Percentiles rank a stretch among this genome's conserved stretches.
Evolutionary conservation across 2,797 vertebrate genomes (phyloP).

Genomic region (Amazonetta brasiliensis): DNA sequence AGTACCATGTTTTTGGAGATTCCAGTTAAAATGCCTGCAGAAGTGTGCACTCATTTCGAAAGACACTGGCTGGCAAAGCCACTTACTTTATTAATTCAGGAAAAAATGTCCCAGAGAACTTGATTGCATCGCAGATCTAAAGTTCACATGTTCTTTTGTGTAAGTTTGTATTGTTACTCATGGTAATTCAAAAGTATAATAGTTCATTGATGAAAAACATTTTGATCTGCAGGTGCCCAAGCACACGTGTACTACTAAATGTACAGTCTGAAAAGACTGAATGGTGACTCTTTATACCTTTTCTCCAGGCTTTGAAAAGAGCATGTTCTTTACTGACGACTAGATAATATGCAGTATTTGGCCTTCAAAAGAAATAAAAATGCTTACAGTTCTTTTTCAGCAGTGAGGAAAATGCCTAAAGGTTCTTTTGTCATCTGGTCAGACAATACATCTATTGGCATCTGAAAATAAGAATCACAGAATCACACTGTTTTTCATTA

Average conservation of each 20-base stretch:
- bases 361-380: conserved; percentile 1
- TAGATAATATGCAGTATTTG: not conserved
- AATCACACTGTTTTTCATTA: not conserved
- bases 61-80: not conserved
- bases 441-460: not conserved
- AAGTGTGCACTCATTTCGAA: not conserved
- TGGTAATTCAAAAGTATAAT: not conserved
- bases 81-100: not conserved
- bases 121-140: not conserved
- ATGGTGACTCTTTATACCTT: not conserved
- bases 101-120: not conserved
- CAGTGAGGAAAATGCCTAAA: not conserved
- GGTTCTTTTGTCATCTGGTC: not conserved
- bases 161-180: not conserved
- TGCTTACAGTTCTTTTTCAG: not conserved
- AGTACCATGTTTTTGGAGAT: not conserved
- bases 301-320: not conserved
- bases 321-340: not conserved
- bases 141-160: not conserved
- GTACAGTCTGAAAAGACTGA: not conserved
- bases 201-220: not conserved
- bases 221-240: not conserved
- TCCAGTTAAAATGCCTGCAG: not conserved
- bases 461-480: not conserved
- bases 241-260: not conserved